Evolutionary conservation across 2,113 vertebrate species (phyloP).

Genomic region (Craseonycteris thonglongyai): DNA sequence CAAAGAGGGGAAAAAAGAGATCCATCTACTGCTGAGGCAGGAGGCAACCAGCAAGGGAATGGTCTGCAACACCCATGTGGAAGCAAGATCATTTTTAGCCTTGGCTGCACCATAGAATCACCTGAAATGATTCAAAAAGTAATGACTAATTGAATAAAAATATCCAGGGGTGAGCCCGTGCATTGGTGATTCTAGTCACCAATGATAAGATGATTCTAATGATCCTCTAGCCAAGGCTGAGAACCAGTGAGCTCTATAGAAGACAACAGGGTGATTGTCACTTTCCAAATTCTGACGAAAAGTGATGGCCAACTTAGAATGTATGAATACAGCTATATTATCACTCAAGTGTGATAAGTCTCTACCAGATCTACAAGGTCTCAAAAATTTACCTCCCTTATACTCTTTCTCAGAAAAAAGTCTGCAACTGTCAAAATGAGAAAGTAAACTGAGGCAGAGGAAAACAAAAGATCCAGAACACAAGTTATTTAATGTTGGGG

Average conservation of each 20-base stretch:
- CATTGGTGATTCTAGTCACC: background rate
- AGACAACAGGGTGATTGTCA: background rate
- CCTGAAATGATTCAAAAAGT: background rate
- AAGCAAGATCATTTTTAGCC: background rate
- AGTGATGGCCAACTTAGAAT: background rate
- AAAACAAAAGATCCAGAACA: background rate
- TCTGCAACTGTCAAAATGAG: background rate
- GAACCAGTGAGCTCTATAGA: background rate
- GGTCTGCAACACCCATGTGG: background rate
- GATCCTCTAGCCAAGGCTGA: background rate
- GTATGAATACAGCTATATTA: background rate
- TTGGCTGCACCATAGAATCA: background rate
- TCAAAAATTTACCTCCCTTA: slow-evolving; percentile 1
- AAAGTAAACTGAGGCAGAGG: background rate
- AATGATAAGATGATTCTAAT: background rate
- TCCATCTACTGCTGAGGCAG: background rate
- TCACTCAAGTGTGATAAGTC: background rate
- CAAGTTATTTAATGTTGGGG: background rate
- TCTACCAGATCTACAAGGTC: background rate
- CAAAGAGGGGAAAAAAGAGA: background rate
- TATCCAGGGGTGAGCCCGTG: background rate
- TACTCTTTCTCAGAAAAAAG: background rate
- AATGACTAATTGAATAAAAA: background rate
- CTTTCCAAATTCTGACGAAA: background rate
- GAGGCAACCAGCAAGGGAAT: background rate